Evolutionary conservation across 2,113 vertebrate genomes (phyloP).

Genomic region (Meles meles): DNA sequence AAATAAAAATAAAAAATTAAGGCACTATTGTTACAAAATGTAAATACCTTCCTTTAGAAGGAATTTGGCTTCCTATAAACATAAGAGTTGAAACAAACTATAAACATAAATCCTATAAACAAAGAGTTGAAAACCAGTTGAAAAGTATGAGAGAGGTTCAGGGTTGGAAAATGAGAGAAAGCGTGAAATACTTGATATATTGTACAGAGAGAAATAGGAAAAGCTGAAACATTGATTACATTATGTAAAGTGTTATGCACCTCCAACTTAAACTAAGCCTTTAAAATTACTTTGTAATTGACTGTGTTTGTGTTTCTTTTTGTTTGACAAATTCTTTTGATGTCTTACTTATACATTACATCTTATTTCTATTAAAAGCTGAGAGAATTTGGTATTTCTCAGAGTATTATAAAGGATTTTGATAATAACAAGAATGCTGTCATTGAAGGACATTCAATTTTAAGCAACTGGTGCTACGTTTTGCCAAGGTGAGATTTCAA

Average conservation of each 20-base stretch:
- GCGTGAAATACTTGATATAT: background rate
- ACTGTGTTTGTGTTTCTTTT: background rate
- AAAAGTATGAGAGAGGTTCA: background rate
- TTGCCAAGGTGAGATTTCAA: conserved; percentile 89
- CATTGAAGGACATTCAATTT: conserved; percentile 82
- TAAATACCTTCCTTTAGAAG: background rate
- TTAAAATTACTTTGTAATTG: background rate
- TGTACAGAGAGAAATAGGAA: background rate
- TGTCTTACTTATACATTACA: conserved; percentile 36
- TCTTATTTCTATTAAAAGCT: conserved; percentile 83
- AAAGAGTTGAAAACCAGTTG: background rate
- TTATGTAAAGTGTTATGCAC: background rate
- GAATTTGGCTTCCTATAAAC: background rate
- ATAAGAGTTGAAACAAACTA: too few relatives aligned
- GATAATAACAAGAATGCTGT: conserved; percentile 75
- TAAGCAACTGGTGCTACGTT: conserved; percentile 91
- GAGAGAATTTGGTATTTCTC: conserved; percentile 87
- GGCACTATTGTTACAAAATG: background rate
- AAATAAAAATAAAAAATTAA: background rate
- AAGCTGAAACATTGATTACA: background rate
- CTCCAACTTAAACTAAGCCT: background rate
- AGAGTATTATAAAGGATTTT: conserved; percentile 82
- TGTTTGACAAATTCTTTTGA: conserved; percentile 28
- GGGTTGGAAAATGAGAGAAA: background rate
- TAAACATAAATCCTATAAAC: too few relatives aligned